phyloP scores from a whole-genome alignment of 2,113 vertebrate species.

The Platysternon megacephalum region DNA sequence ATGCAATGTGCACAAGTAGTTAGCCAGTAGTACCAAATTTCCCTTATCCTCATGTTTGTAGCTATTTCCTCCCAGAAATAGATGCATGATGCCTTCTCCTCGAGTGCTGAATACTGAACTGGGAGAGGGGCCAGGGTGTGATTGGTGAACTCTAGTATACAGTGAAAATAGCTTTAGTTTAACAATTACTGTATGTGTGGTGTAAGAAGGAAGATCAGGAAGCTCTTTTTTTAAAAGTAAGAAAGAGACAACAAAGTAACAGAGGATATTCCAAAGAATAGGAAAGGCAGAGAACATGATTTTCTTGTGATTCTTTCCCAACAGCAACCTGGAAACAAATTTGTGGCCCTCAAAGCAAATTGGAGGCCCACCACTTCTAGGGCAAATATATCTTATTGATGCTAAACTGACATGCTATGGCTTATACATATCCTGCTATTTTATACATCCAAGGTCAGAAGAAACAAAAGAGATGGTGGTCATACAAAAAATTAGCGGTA shows the following conservation, averaged over 20 bases:
- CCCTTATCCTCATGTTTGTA: not conserved
- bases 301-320: not conserved
- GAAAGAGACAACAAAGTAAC: not conserved
- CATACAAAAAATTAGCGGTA: not conserved
- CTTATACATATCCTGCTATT: not conserved
- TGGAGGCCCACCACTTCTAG: not conserved
- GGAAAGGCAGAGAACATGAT: not conserved
- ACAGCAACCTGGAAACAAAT: not conserved
- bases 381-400: not conserved
- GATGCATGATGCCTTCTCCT: not conserved
- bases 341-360: not conserved
- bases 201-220: not conserved
- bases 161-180: not conserved
- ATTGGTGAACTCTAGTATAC: not conserved
- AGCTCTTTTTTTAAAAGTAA: not conserved
- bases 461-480: not conserved
- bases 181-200: not conserved
- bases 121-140: not conserved
- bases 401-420: not conserved
- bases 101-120: not conserved
- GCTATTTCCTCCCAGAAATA: accelerated
- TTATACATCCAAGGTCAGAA: conserved; percentile 18
- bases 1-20: not conserved
- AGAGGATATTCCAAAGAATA: accelerated
- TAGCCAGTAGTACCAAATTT: not conserved